Base-by-base conservation (phyloP, 23 tunicate genomes). In the Corella eumyota region DNA sequence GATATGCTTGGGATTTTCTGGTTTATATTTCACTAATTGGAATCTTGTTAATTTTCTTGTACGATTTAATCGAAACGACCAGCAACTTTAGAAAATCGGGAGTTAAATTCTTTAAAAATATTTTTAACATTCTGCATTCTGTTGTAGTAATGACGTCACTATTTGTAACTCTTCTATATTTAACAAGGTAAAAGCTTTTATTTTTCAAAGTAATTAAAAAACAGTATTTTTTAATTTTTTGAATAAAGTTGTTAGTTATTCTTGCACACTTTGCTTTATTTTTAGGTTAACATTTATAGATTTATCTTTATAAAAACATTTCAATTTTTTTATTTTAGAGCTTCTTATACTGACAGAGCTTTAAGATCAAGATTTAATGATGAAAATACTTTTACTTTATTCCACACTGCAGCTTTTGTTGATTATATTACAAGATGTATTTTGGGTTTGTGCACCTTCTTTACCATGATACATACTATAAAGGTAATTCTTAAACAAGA, bases 401-500 rank as follows among this genome's bases (percentile, higher is more conserved):
- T 80, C 38, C 68, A 65, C 78, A 46, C 64, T 7, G 72, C 90
- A 15, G 50, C 90, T 0, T 30, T 48, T 26, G 48, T 80, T 32
- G 72, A 60, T 35, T 71, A 80, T 32, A 33, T 50, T 28, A 62
- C 65, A 24, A 55, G 44, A 15, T 71, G 77, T 34, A 21, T 80
- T 1, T 50, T 80, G 31, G 35, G 72, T 6, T 36, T 25, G 6
- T 50, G 73, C 34, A 56, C 64, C 13, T 80, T 80, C 37, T 53
- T 80, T 65, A 80, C 90, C 7, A 64, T 80, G 78, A 6, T 71
- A 20, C 48, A 76, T 45, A 80, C 78, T 2, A 65, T 80, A 0
- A 64, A 62, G 88, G n/a, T n/a, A n/a, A n/a, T n/a, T n/a, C n/a
- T n/a, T n/a, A n/a, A n/a, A n/a, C n/a, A n/a, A n/a, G n/a, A n/a